Conservation (phyloP, 2,888 invertebrate genomes). For the Argyra leucocephala region DNA sequence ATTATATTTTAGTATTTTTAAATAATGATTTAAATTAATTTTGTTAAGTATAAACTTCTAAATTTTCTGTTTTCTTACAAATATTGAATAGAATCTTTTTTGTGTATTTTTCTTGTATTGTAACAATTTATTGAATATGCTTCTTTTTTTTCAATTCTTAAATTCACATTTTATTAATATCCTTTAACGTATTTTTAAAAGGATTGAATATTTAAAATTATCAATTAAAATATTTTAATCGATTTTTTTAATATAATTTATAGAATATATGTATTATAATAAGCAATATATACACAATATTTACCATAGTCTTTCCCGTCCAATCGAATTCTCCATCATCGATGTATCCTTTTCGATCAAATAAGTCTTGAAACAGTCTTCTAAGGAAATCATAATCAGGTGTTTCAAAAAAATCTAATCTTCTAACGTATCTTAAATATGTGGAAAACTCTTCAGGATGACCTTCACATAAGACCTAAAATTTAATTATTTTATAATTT, state of each 20-base stretch:
- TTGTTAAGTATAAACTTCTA: too few species aligned
- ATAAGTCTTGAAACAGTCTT: conserved; percentile 87
- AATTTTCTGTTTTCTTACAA: too few species aligned
- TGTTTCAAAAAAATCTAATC: conserved; percentile 98
- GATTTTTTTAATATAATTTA: background rate
- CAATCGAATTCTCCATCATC: conserved; percentile 92
- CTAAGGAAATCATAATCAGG: conserved; percentile 98
- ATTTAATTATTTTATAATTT: conserved; percentile 13
- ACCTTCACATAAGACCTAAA: conserved; percentile 65
- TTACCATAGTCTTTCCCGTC: conserved; percentile 76
- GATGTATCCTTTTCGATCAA: conserved; percentile 74
- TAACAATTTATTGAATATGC: too few species aligned
- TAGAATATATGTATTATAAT: background rate
- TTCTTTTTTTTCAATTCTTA: background rate
- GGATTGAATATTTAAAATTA: too few species aligned
- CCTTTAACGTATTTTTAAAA: too few species aligned
- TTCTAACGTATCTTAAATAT: conserved; percentile 92
- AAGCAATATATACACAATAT: conserved; percentile 17
- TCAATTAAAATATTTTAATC: too few species aligned
- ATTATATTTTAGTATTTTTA: too few species aligned
- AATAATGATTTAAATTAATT: too few species aligned
- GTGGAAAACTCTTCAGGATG: conserved; percentile 95
- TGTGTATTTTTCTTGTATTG: too few species aligned
- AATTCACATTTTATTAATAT: too few species aligned
- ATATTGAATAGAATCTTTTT: too few species aligned